A percentile compares a stretch with the other conserved stretches of the same genome.
phyloP scores from a whole-genome alignment of 2,888 invertebrate genomes.

The Hypomecis atomaria region DNA sequence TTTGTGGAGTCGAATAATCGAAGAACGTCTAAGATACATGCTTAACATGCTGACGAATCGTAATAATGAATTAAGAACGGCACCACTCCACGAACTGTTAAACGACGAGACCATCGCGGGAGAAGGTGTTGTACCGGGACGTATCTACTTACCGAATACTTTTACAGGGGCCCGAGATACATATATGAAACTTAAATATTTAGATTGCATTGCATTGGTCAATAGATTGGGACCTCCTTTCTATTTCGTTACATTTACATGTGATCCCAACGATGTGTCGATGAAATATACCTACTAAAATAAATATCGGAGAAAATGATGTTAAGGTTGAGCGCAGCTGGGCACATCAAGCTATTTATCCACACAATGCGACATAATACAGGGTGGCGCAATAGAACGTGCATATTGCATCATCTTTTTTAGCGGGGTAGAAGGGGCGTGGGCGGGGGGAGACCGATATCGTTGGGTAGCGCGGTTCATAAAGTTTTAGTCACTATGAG shows the following conservation, averaged over 20 bases:
- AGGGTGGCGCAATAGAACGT: no score
- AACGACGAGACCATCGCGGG: not conserved
- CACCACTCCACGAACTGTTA: not conserved
- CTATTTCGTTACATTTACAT: no score
- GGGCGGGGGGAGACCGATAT: no score
- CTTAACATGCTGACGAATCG: not conserved
- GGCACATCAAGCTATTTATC: not conserved
- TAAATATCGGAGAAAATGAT: no score
- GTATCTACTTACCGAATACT: conserved; percentile 9
- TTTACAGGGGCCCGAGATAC: conserved; percentile 17
- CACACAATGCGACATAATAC: not conserved
- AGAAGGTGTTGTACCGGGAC: not conserved
- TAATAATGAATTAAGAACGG: not conserved
- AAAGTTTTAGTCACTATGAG: no score
- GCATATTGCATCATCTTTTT: no score
- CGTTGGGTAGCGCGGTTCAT: no score
- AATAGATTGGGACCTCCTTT: conserved; percentile 15
- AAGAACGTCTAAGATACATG: not conserved
- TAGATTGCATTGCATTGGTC: conserved; percentile 8
- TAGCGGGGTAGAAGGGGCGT: no score
- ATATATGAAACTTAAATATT: not conserved
- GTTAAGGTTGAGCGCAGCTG: not conserved
- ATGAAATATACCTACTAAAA: no score
- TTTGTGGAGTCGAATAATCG: not conserved
- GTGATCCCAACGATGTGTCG: no score